A percentile compares a stretch with the other conserved stretches of the same genome.
Conservation (phyloP, 2,113 vertebrate genomes). For the Monopterus albus region DNA sequence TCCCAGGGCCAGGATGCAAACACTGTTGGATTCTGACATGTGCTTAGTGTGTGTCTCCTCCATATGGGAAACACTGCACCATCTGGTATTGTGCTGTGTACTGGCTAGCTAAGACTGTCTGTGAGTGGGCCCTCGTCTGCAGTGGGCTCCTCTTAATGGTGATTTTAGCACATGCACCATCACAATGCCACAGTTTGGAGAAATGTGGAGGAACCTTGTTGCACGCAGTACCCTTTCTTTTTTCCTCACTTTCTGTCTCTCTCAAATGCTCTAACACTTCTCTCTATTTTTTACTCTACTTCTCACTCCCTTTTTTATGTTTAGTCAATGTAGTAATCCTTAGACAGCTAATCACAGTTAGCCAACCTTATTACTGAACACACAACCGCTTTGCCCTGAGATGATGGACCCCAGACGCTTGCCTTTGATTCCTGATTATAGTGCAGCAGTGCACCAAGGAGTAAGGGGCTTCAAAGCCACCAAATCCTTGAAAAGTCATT, state of each 20-base stretch:
- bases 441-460: slow-evolving; percentile 54
- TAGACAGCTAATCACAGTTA: slow-evolving; percentile 78
- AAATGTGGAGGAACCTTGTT: slow-evolving; percentile 50
- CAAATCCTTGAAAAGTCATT: slow-evolving; percentile 77
- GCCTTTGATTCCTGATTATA: slow-evolving; percentile 84
- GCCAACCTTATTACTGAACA: slow-evolving; percentile 75
- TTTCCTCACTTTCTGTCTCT: slow-evolving; percentile 18
- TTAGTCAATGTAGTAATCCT: slow-evolving; percentile 67
- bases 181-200: slow-evolving; percentile 48
- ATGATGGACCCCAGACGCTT: slow-evolving; percentile 73
- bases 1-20: slow-evolving; percentile 84
- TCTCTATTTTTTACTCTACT: slow-evolving; percentile 22
- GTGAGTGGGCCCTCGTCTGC: slow-evolving; percentile 65
- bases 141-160: slow-evolving; percentile 48
- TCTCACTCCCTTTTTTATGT: slow-evolving; percentile 43
- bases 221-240: slow-evolving; percentile 17
- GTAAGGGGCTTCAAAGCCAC: slow-evolving; percentile 76
- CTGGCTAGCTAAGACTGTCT: slow-evolving; percentile 70
- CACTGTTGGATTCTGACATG: slow-evolving; percentile 81
- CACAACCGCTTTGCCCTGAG: slow-evolving; percentile 66
- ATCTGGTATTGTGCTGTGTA: slow-evolving; percentile 78
- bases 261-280: slow-evolving; percentile 40
- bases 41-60: slow-evolving; percentile 77
- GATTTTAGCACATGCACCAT: slow-evolving; percentile 63
- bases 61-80: slow-evolving; percentile 80